Conservation (phyloP, 30 jellyfish, hydroid and myxozoan genomes). For the Aurelia aurita region DNA sequence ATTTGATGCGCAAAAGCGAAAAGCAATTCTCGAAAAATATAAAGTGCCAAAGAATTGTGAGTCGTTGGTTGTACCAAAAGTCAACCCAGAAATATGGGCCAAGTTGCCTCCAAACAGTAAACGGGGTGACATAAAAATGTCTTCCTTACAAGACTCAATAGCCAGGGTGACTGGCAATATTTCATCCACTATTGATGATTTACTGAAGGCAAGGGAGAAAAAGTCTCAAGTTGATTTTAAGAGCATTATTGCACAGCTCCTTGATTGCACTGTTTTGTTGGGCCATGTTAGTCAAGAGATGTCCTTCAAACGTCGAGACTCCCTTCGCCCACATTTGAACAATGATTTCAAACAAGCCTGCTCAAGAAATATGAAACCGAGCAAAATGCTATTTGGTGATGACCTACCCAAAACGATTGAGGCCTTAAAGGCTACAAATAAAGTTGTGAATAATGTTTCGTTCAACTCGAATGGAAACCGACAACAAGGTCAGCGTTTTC, state of each 20-base stretch:
- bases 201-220: conserved; percentile 19
- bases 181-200: background rate
- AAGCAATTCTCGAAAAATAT: conserved; percentile 25
- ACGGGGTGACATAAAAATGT: conserved; percentile 27
- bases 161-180: conserved; percentile 26
- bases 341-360: conserved; percentile 34
- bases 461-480: background rate
- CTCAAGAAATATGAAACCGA: conserved; percentile 9
- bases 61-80: conserved; percentile 28
- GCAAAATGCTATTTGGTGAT: conserved; percentile 26
- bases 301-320: conserved; percentile 34
- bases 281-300: conserved; percentile 22
- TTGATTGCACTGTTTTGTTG: conserved; percentile 30
- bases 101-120: conserved; percentile 10
- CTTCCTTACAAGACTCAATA: conserved; percentile 17
- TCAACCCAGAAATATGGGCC: conserved; percentile 46
- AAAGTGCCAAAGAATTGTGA: conserved; percentile 30
- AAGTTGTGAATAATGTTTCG: background rate
- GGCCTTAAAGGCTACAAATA: conserved; percentile 16
- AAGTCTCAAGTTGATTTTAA: conserved; percentile 18
- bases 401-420: conserved; percentile 40
- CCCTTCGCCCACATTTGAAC: conserved; percentile 30
- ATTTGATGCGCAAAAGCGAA: conserved; percentile 19
- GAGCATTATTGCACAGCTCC: conserved; percentile 13
- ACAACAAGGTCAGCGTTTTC: conserved; percentile 2